Percentiles rank a stretch among this genome's conserved stretches.
Evolutionary conservation across 2,888 invertebrate genomes (phyloP).

Genomic region (Drosophila prostipennis): DNA sequence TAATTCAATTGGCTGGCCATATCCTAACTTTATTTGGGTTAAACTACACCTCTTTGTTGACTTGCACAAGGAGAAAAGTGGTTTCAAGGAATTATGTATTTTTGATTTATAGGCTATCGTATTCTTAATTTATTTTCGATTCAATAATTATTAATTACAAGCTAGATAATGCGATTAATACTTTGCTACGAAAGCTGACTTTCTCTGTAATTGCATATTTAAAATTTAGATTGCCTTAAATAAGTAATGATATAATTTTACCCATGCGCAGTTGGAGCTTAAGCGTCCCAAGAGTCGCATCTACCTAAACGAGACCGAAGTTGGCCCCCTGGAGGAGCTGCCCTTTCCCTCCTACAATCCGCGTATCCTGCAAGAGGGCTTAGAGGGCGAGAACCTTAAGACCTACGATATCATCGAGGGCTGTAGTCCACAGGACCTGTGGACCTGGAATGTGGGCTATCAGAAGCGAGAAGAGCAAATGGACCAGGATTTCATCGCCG

Average conservation of each 20-base stretch:
- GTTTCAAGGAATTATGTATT: not conserved
- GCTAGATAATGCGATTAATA: too few relatives aligned
- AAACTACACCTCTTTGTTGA: not conserved
- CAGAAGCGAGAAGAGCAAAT: conserved; percentile 70
- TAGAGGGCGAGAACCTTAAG: conserved; percentile 72
- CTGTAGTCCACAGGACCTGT: conserved; percentile 66
- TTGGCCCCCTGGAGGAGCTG: conserved; percentile 60
- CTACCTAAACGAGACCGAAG: conserved; percentile 79
- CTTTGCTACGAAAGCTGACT: too few relatives aligned
- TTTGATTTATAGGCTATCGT: not conserved
- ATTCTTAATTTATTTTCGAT: too few relatives aligned
- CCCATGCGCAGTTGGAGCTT: conserved; percentile 71
- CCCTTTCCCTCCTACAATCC: conserved; percentile 81
- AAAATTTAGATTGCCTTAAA: not conserved
- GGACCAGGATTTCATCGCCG: conserved; percentile 67
- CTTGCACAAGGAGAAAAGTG: too few relatives aligned
- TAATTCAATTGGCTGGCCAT: conserved; percentile 10
- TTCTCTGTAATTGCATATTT: not conserved
- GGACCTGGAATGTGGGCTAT: conserved; percentile 80
- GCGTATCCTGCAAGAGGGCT: conserved; percentile 77
- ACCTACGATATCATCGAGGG: conserved; percentile 73
- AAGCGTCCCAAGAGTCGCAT: conserved; percentile 82
- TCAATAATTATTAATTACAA: too few relatives aligned
- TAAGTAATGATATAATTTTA: not conserved
- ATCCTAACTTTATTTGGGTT: conserved; percentile 13